A percentile compares a stretch with the other conserved stretches of the same genome.
phyloP scores from a whole-genome alignment of 2,113 vertebrate genomes.

The Neogobius melanostomus region DNA sequence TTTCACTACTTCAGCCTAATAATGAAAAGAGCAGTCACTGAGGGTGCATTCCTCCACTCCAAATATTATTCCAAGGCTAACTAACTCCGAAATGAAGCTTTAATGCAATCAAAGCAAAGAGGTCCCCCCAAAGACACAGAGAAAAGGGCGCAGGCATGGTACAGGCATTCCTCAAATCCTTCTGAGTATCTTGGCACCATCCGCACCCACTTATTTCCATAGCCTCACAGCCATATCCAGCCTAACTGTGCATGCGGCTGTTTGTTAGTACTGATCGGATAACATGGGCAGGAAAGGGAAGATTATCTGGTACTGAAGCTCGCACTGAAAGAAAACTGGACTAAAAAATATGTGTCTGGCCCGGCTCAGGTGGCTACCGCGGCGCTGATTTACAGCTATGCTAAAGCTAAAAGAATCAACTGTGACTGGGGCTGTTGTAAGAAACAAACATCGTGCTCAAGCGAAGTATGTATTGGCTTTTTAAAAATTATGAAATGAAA shows the following conservation, averaged over 20 bases:
- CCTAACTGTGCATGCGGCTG: conserved; percentile 46
- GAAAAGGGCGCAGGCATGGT: conserved; percentile 45
- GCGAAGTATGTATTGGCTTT: background rate
- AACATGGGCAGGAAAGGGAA: conserved; percentile 45
- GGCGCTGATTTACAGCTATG: conserved; percentile 58
- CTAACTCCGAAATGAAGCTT: conserved; percentile 61
- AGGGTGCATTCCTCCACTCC: conserved; percentile 52
- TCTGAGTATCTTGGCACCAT: conserved; percentile 70
- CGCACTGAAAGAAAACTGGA: conserved; percentile 30
- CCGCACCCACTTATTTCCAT: conserved; percentile 50
- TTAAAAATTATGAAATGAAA: background rate
- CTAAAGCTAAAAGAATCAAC: conserved; percentile 58
- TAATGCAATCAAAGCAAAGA: conserved; percentile 58
- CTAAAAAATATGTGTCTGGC: conserved; percentile 17
- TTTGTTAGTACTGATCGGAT: conserved; percentile 64
- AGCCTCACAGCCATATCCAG: conserved; percentile 53
- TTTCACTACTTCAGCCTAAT: conserved; percentile 52
- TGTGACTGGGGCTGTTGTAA: conserved; percentile 24
- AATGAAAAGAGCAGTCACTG: conserved; percentile 46
- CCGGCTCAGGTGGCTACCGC: conserved; percentile 24
- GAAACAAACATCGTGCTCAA: background rate
- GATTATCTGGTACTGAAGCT: conserved; percentile 52
- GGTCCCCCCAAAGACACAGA: conserved; percentile 42
- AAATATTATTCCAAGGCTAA: conserved; percentile 67
- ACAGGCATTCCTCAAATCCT: conserved; percentile 56